These are phyloP conservation scores for Trissolcus brochymenae DNA, from an alignment of 2,888 invertebrate species.

Conservation along the genomic window DNA sequence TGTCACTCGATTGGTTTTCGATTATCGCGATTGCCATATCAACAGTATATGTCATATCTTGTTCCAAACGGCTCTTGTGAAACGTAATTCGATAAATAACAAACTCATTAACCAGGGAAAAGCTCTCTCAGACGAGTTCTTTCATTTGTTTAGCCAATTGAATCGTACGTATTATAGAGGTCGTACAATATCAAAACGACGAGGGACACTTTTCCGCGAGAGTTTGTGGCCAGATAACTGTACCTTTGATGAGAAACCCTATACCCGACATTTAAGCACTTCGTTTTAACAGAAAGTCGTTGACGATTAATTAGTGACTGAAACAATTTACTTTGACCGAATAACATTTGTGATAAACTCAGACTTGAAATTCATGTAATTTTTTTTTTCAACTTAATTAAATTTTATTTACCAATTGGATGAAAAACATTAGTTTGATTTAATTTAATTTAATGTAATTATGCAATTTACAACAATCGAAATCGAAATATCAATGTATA, in stretches of 20 bases:
- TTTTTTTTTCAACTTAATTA: too few species aligned
- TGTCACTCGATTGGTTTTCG: background rate
- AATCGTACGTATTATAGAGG: slow-evolving; percentile 21
- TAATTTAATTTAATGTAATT: too few species aligned
- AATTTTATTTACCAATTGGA: too few species aligned
- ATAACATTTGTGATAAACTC: too few species aligned
- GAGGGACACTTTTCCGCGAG: slow-evolving; percentile 19
- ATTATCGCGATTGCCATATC: background rate
- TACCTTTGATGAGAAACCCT: slow-evolving; percentile 12
- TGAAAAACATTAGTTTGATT: too few species aligned
- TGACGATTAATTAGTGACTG: background rate
- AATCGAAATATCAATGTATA: too few species aligned
- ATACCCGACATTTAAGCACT: slow-evolving; percentile 11
- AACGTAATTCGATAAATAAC: slow-evolving; percentile 37
- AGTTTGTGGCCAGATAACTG: slow-evolving; percentile 30
- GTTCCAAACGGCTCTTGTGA: slow-evolving; percentile 35
- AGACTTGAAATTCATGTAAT: too few species aligned
- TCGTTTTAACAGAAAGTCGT: slow-evolving; percentile 10
- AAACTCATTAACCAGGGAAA: slow-evolving; percentile 37
- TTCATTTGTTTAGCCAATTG: slow-evolving; percentile 20
- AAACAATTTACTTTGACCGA: too few species aligned
- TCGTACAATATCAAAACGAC: slow-evolving; percentile 32
- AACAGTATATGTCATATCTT: background rate
- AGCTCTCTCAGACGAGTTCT: slow-evolving; percentile 11
- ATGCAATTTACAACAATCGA: too few species aligned